Base-by-base conservation (phyloP, 1,140 invertebrate species). In the Brachionus calyciflorus region DNA sequence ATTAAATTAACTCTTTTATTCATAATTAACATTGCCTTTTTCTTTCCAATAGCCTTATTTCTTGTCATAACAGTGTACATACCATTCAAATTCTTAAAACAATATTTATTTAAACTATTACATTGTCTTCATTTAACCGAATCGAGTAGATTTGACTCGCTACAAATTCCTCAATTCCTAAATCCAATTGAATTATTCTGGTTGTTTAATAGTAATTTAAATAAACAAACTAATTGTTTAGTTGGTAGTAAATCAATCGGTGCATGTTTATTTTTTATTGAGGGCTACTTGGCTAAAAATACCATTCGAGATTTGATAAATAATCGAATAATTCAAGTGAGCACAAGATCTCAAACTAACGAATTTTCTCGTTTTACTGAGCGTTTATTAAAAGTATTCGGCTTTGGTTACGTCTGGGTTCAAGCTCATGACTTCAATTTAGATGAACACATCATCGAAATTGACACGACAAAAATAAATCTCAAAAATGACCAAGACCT, bases 141-240 rank as follows among this genome's bases (percentile, higher is more conserved):
- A 14, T 65, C 60, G 0, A 65, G 60, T 28, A 21, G 12, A 1
- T 65, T 24, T 3, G 19, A n/a, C 9, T 21, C 41, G 19, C 30
- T 17, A 2, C 21, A 30, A 73, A 51, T 49, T 10, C 69, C 69
- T 0, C 17, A 51, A n/a, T 73, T 73, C 24, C 46, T 73, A 2
- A 73, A 24, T 73, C 69, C 69, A 21, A 37, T 37, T 6, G 69
- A 73, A 73, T 33, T 73, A 21, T 73, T 73, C 26, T 73, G 69
- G 69, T 37, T 30, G 12, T 73, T 51, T 12, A 51, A 55, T 33
- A 73, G 69, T 30, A 19, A 73, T 30, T 73, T 73, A 0, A 51
- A 49, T n/a, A 55, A 73, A 51, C 21, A 49, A 51, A 30, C 9
- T 30, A 73, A 49, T 14, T 28, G 37, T 30, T 7, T 73, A 2